Evolutionary conservation across 2,888 invertebrate species (phyloP), one percentile per base, ranked within the genome.

Genomic region (Athrips mouffetella): DNA sequence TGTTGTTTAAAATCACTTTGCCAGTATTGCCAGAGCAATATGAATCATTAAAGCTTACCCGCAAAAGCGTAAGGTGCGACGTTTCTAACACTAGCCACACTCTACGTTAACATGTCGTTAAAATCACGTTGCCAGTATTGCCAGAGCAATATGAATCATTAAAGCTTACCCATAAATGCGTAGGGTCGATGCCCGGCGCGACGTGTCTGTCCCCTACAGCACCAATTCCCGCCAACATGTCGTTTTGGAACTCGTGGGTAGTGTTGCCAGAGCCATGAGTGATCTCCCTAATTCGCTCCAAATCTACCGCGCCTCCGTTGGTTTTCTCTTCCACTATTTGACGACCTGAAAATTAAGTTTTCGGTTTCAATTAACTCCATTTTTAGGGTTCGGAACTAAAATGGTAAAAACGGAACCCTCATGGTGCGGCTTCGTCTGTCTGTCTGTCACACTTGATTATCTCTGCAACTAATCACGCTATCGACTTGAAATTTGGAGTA

Each of bases 101-200:
- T 6, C 58, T 51, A 55, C 66, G 25, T 21, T n/a, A n/a, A n/a
- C n/a, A n/a, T n/a, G n/a, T n/a, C n/a, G n/a, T n/a, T n/a, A n/a
- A n/a, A n/a, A n/a, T n/a, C n/a, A n/a, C n/a, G n/a, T n/a, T n/a
- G 2, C 11, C 1, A n/a, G 11, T 30, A 2, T 4, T 2, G 30
- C 10, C n/a, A 13, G 3, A n/a, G 30, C 10, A 8, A 11, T n/a
- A 31, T 15, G 31, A 13, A 6, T 31, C 2, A 1, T 13, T 7
- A 18, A 27, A 18, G 7, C 13, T 33, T 23, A 85, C 86, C 76
- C 80, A 76, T 31, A 85, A 56, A 0, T 84, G 51, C 0, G 77
- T 75, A 0, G 82, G 80, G 25, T 84, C 80, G 39, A 87, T 74
- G 0, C 86, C 88, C 0, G 87, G 85, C 2, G 86, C 85, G 1